Evolutionary conservation across 2,888 invertebrate species (phyloP).

Genomic region (Oxytorus armatus): DNA sequence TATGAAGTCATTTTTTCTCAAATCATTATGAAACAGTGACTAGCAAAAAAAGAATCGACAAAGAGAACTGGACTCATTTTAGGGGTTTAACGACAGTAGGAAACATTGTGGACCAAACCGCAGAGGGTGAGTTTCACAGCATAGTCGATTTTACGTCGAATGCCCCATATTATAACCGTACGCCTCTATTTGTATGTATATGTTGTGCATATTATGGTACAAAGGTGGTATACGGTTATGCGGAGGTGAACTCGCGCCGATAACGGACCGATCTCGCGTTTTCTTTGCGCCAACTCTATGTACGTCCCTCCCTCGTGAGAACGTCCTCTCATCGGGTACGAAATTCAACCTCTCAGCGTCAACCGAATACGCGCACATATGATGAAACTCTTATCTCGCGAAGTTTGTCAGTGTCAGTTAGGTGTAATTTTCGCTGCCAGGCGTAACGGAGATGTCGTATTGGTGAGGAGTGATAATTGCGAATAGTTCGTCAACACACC

Average conservation of each 20-base stretch:
- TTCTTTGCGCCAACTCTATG: neutral
- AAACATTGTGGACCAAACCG: too few relatives aligned
- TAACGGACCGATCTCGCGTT: slow-evolving; percentile 38
- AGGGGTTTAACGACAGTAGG: too few relatives aligned
- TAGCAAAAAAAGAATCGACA: too few relatives aligned
- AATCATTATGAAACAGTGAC: too few relatives aligned
- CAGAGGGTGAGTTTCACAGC: too few relatives aligned
- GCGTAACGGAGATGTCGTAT: slow-evolving; percentile 34
- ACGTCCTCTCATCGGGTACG: too few relatives aligned
- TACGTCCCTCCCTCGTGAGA: slow-evolving; percentile 5
- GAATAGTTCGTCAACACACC: neutral
- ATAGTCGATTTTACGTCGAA: too few relatives aligned
- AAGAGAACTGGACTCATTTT: too few relatives aligned
- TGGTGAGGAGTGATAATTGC: slow-evolving; percentile 7
- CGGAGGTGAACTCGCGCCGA: slow-evolving; percentile 46
- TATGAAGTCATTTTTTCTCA: too few relatives aligned
- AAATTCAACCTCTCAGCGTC: slow-evolving; percentile 20
- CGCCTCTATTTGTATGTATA: slow-evolving; percentile 3
- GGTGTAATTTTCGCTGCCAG: slow-evolving; percentile 26
- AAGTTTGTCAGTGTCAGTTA: slow-evolving; percentile 46
- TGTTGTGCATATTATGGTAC: neutral
- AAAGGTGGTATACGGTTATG: slow-evolving; percentile 48
- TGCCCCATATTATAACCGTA: neutral
- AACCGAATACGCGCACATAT: neutral
- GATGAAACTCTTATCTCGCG: slow-evolving; percentile 18